Evolutionary conservation across 2,888 invertebrate species (phyloP).

Genomic region (Harpalus rubripes): DNA sequence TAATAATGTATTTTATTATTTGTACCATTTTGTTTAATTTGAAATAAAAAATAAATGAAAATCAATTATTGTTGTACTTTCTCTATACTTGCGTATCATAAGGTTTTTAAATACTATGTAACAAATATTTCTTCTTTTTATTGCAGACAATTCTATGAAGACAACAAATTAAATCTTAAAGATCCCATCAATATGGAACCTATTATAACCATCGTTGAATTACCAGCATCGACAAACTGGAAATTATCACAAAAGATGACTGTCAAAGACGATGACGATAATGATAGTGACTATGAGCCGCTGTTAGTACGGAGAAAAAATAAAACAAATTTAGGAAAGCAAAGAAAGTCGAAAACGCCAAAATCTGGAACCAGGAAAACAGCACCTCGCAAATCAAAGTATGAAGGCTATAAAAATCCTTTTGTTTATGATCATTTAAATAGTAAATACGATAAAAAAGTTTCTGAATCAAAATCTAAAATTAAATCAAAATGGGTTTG

Average conservation of each 20-base stretch:
- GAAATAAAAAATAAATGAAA: constrained; percentile 36
- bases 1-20: constrained; percentile 10
- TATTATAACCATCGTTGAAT: constrained; percentile 67
- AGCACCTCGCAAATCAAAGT: constrained; percentile 41
- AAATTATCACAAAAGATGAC: constrained; percentile 20
- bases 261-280: constrained; percentile 35
- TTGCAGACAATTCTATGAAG: constrained; percentile 64
- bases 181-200: constrained; percentile 68
- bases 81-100: background rate
- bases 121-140: constrained; percentile 61
- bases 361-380: constrained; percentile 39
- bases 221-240: constrained; percentile 56
- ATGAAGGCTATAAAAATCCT: constrained; percentile 60
- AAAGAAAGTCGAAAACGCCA: constrained; percentile 5
- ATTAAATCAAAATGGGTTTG: constrained; percentile 61
- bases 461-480: constrained; percentile 25
- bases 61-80: constrained; percentile 5
- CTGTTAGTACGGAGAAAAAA: constrained; percentile 1
- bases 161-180: constrained; percentile 59
- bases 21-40: constrained; percentile 21
- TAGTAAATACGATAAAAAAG: constrained; percentile 32
- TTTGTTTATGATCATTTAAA: constrained; percentile 60
- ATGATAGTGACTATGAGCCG: constrained; percentile 47
- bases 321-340: constrained; percentile 17
- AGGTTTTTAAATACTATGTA: constrained; percentile 6